phyloP scores from a whole-genome alignment of 2,113 vertebrate species.

The Aix galericulata region DNA sequence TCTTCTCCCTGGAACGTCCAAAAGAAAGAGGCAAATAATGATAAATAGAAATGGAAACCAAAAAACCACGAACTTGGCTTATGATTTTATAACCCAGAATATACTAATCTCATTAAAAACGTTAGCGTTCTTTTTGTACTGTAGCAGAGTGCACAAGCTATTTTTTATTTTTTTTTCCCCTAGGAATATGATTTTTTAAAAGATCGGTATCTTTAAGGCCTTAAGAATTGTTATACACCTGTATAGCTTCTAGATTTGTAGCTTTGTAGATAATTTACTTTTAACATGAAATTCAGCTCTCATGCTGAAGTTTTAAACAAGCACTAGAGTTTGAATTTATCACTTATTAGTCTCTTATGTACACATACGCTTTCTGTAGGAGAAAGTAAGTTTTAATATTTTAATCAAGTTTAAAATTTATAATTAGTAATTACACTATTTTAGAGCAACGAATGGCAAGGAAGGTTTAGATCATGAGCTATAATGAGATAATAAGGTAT shows the following conservation, averaged over 20 bases:
- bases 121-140: not conserved
- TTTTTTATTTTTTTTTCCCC: not conserved
- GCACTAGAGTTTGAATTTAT: not conserved
- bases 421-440: not conserved
- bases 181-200: not conserved
- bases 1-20: fast-evolving
- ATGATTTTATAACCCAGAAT: not conserved
- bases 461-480: not conserved
- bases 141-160: not conserved
- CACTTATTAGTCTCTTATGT: not conserved
- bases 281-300: not conserved
- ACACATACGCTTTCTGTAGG: not conserved
- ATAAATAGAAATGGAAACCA: not conserved
- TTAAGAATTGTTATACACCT: not conserved
- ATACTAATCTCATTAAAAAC: not conserved
- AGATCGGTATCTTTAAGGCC: not conserved
- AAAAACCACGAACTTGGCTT: not conserved
- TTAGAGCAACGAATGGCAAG: not conserved
- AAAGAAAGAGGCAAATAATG: not conserved
- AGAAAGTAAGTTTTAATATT: not conserved
- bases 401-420: not conserved
- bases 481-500: not conserved
- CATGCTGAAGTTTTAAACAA: not conserved
- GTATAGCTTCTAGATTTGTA: not conserved
- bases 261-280: not conserved